Conservation (phyloP, 1,140 invertebrate species). For the Galendromus occidentalis region DNA sequence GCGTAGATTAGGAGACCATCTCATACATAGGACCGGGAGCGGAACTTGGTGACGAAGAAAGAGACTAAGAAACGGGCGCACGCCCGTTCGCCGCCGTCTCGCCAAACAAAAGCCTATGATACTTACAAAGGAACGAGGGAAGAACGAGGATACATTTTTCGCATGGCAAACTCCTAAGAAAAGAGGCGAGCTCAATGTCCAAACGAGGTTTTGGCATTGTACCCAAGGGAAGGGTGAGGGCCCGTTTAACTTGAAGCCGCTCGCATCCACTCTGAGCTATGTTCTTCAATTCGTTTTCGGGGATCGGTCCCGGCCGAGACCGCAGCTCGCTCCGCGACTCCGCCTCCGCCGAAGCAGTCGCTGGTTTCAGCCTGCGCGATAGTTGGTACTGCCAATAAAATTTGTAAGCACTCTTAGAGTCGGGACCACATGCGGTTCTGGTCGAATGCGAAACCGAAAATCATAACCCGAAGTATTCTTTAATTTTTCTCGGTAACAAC, state of each 20-base stretch:
- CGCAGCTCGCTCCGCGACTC: neutral
- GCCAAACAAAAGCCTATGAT: no score
- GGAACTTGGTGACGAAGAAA: no score
- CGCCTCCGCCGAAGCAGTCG: neutral
- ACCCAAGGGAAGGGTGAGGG: neutral
- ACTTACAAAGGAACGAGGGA: conserved; percentile 7
- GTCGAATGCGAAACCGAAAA: no score
- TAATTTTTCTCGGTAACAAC: no score
- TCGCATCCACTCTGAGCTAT: neutral
- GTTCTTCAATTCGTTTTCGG: neutral
- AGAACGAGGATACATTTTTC: conserved; percentile 4
- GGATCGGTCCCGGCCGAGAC: neutral
- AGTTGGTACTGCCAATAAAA: neutral
- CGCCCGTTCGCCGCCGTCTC: no score
- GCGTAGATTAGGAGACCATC: no score
- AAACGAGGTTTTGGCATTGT: neutral
- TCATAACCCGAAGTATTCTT: no score
- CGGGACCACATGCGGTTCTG: no score
- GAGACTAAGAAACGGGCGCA: no score
- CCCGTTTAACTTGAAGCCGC: neutral
- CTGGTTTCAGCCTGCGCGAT: neutral
- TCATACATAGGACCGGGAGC: no score
- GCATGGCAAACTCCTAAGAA: neutral
- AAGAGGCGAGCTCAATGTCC: conserved; percentile 4
- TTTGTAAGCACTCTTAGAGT: no score